phyloP scores from a whole-genome alignment of 2,888 invertebrate genomes.

The Aleiodes alternator region DNA sequence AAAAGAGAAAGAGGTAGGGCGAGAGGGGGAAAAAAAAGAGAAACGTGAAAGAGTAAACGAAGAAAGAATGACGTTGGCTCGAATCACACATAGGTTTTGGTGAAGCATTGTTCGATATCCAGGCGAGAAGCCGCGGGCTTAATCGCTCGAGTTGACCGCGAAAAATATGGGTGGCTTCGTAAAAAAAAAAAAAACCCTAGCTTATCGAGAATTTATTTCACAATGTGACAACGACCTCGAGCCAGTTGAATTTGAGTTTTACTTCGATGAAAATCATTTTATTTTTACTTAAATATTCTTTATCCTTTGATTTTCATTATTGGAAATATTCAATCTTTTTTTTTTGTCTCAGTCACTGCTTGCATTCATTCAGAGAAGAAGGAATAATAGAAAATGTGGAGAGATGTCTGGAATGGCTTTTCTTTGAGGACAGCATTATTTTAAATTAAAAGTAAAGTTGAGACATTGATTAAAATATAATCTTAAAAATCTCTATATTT shows the following conservation, averaged over 20 bases:
- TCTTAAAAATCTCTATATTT: no score
- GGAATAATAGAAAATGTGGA: no score
- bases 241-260: background rate
- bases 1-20: background rate
- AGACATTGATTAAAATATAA: no score
- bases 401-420: no score
- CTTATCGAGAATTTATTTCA: constrained; percentile 36
- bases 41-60: background rate
- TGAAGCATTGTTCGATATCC: constrained; percentile 33
- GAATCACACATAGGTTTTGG: constrained; percentile 25
- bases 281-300: background rate
- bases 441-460: no score
- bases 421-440: no score
- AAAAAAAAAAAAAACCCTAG: constrained; percentile 1
- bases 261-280: background rate
- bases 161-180: constrained; percentile 18
- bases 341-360: no score
- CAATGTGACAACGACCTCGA: constrained; percentile 20
- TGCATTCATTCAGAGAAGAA: no score
- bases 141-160: constrained; percentile 36
- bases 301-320: no score
- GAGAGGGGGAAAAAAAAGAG: constrained; percentile 10
- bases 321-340: no score
- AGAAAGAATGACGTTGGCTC: constrained; percentile 33
- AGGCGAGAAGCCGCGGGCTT: constrained; percentile 29